phyloP scores from a whole-genome alignment of 2,113 vertebrate species.

The Riparia riparia region DNA sequence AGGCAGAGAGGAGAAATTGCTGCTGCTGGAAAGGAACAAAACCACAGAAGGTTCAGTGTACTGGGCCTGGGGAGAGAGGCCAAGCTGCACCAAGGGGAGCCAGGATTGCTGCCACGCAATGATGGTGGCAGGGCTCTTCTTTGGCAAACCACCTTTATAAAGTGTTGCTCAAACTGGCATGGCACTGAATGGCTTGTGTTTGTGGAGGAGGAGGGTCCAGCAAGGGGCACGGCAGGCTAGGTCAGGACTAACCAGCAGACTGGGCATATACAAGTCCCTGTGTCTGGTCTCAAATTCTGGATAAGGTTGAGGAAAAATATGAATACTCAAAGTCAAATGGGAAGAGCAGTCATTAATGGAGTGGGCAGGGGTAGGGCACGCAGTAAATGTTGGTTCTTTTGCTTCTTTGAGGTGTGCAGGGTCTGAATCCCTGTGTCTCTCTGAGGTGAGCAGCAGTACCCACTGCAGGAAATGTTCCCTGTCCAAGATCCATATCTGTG shows the following conservation, averaged over 20 bases:
- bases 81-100: not conserved
- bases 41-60: not conserved
- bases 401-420: rapidly evolving
- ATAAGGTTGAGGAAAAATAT: not conserved
- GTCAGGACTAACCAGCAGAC: not conserved
- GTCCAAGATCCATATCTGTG: rapidly evolving
- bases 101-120: rapidly evolving
- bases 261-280: not conserved
- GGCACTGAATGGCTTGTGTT: not conserved
- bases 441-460: too few species aligned
- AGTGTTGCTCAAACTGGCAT: rapidly evolving
- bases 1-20: not conserved
- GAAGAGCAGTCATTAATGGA: not conserved
- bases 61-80: not conserved
- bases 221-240: not conserved
- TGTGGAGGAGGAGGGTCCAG: not conserved
- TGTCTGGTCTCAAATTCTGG: not conserved
- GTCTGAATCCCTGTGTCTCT: not conserved
- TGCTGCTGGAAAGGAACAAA: not conserved
- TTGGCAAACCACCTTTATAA: not conserved
- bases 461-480: not conserved
- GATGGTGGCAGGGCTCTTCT: not conserved
- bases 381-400: not conserved
- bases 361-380: rapidly evolving
- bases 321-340: not conserved